These are phyloP conservation scores for Volucella inanis DNA, from an alignment of 2,888 invertebrate genomes.

Conservation along the genomic window DNA sequence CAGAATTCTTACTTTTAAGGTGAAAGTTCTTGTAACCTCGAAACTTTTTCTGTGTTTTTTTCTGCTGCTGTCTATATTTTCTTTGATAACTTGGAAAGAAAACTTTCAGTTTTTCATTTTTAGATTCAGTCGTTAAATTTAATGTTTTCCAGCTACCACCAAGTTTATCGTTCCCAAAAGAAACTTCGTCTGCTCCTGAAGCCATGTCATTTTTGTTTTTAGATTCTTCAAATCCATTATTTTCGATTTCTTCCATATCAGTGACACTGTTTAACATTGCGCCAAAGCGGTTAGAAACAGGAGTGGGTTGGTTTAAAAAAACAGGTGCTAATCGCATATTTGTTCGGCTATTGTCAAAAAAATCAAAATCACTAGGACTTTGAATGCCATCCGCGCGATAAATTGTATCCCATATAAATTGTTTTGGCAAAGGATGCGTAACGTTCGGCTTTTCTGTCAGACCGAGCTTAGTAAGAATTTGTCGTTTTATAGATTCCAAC, in stretches of 20 bases:
- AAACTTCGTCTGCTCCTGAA: background rate
- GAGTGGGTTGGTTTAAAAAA: slow-evolving; percentile 38
- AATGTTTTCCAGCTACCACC: slow-evolving; percentile 18
- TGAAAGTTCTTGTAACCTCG: slow-evolving; percentile 53
- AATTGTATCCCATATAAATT: slow-evolving; percentile 88
- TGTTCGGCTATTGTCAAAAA: slow-evolving; percentile 62
- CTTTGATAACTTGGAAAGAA: slow-evolving; percentile 38
- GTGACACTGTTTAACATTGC: background rate
- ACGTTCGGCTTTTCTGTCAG: slow-evolving; percentile 88
- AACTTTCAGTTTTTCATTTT: slow-evolving; percentile 13
- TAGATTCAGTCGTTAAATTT: slow-evolving; percentile 12
- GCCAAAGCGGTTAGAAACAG: slow-evolving; percentile 8
- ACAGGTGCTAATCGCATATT: slow-evolving; percentile 55
- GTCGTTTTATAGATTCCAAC: slow-evolving; percentile 89
- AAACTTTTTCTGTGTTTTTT: slow-evolving; percentile 44
- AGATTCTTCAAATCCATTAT: background rate
- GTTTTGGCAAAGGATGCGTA: slow-evolving; percentile 87
- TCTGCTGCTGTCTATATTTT: slow-evolving; percentile 52
- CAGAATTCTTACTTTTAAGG: slow-evolving; percentile 49
- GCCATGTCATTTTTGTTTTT: background rate
- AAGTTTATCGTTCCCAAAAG: background rate
- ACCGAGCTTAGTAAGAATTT: slow-evolving; percentile 89
- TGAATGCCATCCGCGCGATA: slow-evolving; percentile 85
- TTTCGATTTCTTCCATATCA: slow-evolving; percentile 19
- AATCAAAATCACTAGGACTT: slow-evolving; percentile 75